phyloP scores from a whole-genome alignment of 1,140 invertebrate species.

The Pseudomyrmex sp. region DNA sequence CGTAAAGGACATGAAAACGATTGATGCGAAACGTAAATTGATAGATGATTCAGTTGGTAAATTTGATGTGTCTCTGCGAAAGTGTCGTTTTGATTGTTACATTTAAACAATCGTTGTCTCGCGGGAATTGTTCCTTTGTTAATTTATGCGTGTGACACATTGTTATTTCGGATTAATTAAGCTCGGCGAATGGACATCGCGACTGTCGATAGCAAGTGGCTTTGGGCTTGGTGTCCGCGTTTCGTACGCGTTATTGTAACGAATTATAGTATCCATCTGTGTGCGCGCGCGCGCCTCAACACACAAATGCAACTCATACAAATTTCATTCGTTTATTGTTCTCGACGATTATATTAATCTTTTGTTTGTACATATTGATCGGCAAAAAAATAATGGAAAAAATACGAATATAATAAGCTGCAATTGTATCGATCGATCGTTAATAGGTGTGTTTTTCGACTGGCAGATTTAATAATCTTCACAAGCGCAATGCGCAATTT shows the following conservation, averaged over 20 bases:
- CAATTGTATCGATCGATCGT: too few relatives aligned
- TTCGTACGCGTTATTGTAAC: neutral
- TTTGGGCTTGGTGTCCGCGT: conserved; percentile 2
- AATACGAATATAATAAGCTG: too few relatives aligned
- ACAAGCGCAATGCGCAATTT: too few relatives aligned
- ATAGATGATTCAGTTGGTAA: conserved; percentile 11
- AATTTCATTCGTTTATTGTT: conserved; percentile 25
- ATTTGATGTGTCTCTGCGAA: conserved; percentile 31
- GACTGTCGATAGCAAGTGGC: conserved; percentile 52
- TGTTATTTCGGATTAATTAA: conserved; percentile 56
- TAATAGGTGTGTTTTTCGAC: too few relatives aligned
- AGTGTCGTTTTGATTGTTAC: conserved; percentile 51
- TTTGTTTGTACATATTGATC: conserved; percentile 2
- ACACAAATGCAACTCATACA: conserved; percentile 8
- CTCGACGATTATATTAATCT: conserved; percentile 31
- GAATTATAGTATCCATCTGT: conserved; percentile 32
- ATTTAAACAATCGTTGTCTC: conserved; percentile 39
- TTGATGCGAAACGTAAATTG: conserved; percentile 16
- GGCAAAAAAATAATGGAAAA: too few relatives aligned
- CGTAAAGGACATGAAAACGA: conserved; percentile 2
- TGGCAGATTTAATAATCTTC: too few relatives aligned
- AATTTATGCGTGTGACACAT: conserved; percentile 49
- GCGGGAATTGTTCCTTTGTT: conserved; percentile 39
- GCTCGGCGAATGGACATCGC: conserved; percentile 18
- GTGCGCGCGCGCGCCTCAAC: too few relatives aligned